Percentiles rank a stretch among this genome's conserved stretches.
These are phyloP conservation scores for Smithornis capensis DNA, from an alignment of 2,113 vertebrate species.

Conservation along the genomic window DNA sequence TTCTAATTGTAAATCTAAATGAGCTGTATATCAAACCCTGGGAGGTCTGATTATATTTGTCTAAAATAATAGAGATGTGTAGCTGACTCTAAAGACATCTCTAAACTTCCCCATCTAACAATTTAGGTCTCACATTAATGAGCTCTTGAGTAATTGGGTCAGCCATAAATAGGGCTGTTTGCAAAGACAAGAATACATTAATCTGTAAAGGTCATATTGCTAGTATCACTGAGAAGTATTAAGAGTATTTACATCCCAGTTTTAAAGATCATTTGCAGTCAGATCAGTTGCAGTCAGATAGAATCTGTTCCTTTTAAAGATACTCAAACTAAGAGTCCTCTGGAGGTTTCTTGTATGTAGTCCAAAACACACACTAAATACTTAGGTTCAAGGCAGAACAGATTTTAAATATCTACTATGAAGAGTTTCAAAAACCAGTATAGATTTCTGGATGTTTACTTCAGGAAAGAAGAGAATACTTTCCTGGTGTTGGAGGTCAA, in stretches of 20 bases:
- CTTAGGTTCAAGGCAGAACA: not conserved
- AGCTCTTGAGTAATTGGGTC: conserved; percentile 35
- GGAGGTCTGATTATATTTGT: conserved; percentile 3
- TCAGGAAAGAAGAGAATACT: not conserved
- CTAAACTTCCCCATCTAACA: not conserved
- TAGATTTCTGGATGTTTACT: conserved; percentile 1
- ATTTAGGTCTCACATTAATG: conserved; percentile 21
- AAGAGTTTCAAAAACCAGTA: not conserved
- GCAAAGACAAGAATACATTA: not conserved
- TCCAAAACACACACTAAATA: not conserved
- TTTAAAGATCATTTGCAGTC: not conserved
- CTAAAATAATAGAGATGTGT: conserved; percentile 7
- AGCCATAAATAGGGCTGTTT: conserved; percentile 28
- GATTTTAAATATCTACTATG: not conserved
- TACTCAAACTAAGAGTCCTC: not conserved
- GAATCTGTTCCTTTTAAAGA: not conserved
- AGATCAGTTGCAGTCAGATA: not conserved
- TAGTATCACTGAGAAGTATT: not conserved
- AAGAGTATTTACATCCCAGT: not conserved
- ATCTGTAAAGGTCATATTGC: not conserved
- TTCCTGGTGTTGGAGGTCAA: not conserved
- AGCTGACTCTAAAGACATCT: conserved; percentile 26
- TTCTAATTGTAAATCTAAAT: not conserved
- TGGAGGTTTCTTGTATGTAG: not conserved
- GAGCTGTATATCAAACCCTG: not conserved